phyloP scores from a whole-genome alignment of 2,888 invertebrate genomes.

The Palloptera scutellata region DNA sequence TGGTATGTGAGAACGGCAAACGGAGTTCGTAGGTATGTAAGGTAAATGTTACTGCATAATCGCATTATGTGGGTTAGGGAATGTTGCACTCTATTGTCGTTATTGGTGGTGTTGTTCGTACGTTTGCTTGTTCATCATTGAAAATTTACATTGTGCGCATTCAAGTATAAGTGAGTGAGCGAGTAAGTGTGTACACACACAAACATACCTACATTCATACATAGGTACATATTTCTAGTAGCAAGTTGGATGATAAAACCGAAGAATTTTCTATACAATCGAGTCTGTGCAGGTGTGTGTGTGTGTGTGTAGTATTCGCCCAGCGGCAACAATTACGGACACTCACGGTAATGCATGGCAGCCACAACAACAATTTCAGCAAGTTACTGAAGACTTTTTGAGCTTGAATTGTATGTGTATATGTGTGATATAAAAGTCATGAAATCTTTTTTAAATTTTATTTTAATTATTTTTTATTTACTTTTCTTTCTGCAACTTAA shows the following conservation, averaged over 20 bases:
- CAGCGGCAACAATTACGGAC: slow-evolving; percentile 25
- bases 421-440: not conserved
- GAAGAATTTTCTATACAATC: not conserved
- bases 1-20: too few relatives aligned
- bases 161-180: slow-evolving; percentile 7
- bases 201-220: not conserved
- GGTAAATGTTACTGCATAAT: not conserved
- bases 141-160: slow-evolving; percentile 3
- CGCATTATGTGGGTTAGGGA: slow-evolving; percentile 1
- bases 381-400: slow-evolving; percentile 2
- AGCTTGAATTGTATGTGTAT: not conserved
- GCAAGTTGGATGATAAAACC: not conserved
- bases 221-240: not conserved
- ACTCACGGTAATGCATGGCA: not conserved
- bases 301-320: slow-evolving; percentile 2
- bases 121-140: too few relatives aligned
- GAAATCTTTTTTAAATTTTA: not conserved
- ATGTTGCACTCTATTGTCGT: not conserved
- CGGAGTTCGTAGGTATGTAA: too few relatives aligned
- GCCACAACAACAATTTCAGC: slow-evolving; percentile 9
- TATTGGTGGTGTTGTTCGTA: too few relatives aligned
- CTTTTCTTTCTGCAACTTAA: slow-evolving; percentile 44
- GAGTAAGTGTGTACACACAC: not conserved
- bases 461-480: not conserved
- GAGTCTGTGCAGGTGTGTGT: slow-evolving; percentile 8